Conservation (phyloP, 2,888 invertebrate species). For the Drosophila borborema region DNA sequence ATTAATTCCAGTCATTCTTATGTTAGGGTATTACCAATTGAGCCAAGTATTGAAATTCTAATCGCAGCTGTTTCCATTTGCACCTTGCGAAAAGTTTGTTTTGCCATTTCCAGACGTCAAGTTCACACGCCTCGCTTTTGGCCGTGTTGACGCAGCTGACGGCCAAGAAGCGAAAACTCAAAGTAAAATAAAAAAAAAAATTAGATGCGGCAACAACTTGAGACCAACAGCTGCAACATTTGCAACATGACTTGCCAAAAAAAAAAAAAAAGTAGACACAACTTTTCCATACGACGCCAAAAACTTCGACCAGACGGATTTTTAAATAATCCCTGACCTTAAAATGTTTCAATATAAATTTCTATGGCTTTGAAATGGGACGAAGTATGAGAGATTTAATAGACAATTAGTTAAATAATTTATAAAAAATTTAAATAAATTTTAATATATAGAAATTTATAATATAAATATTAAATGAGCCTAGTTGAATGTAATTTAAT, state of each 20-base stretch:
- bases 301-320: slow-evolving; percentile 23
- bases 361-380: neutral
- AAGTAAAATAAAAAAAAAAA: neutral
- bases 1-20: neutral
- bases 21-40: slow-evolving; percentile 10
- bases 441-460: no score
- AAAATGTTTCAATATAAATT: neutral
- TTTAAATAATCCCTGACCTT: slow-evolving; percentile 5
- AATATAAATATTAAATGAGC: neutral
- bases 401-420: no score
- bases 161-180: slow-evolving; percentile 6
- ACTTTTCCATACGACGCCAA: slow-evolving; percentile 39
- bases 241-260: slow-evolving; percentile 39
- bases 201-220: slow-evolving; percentile 20
- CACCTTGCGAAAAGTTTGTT: slow-evolving; percentile 59
- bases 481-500: neutral
- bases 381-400: neutral
- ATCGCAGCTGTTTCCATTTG: slow-evolving; percentile 54
- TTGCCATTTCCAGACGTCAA: slow-evolving; percentile 48
- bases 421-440: no score
- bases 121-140: slow-evolving; percentile 47
- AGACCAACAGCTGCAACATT: slow-evolving; percentile 35
- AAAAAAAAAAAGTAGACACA: neutral
- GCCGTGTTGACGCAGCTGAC: slow-evolving; percentile 63
- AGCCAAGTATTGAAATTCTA: slow-evolving; percentile 5